Evolutionary conservation across 2,888 invertebrate genomes (phyloP).

Genomic region (Erebia aethiops): DNA sequence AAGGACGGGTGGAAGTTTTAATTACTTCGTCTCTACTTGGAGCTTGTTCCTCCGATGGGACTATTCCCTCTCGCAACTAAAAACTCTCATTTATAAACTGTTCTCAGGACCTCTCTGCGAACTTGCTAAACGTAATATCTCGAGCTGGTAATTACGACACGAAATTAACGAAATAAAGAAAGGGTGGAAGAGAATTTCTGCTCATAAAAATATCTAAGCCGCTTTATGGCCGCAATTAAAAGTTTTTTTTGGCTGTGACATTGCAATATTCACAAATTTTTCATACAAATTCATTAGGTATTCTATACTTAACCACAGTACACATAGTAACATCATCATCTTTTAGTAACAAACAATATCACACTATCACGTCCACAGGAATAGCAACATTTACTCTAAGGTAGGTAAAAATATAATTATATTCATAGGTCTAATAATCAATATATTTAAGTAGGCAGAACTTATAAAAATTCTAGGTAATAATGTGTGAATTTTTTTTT

Average conservation of each 20-base stretch:
- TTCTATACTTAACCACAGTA: no score
- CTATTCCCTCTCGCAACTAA: constrained; percentile 69
- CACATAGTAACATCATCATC: no score
- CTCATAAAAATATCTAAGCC: constrained; percentile 24
- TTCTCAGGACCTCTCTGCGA: constrained; percentile 56
- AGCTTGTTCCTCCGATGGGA: constrained; percentile 64
- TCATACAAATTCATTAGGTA: not conserved
- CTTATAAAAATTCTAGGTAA: no score
- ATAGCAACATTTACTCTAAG: no score
- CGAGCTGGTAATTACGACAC: constrained; percentile 36
- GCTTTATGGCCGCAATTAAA: constrained; percentile 17
- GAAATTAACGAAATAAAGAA: constrained; percentile 35
- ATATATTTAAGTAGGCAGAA: not conserved
- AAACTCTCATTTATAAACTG: constrained; percentile 70
- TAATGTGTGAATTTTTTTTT: no score
- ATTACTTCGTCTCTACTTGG: constrained; percentile 71
- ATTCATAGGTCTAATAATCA: not conserved
- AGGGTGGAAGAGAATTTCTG: constrained; percentile 17
- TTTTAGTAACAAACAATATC: no score
- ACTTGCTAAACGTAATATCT: constrained; percentile 54
- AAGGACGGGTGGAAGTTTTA: constrained; percentile 67
- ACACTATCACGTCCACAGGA: no score
- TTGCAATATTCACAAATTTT: not conserved
- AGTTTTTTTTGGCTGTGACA: not conserved
- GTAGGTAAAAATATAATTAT: no score